Conservation (phyloP, 2,113 vertebrate species). For the Actenoides lindsayi region DNA sequence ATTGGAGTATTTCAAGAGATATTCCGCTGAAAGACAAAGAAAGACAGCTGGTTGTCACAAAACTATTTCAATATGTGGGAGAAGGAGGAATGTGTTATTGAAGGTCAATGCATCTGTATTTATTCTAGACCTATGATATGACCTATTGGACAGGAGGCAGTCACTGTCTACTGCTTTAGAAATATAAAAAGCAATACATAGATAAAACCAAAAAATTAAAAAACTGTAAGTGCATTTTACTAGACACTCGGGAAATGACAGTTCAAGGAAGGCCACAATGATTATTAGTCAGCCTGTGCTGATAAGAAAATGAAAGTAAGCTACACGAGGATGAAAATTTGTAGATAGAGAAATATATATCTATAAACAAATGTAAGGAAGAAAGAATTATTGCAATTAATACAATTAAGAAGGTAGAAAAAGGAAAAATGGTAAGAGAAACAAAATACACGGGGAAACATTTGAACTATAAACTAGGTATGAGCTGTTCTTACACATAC, state of each 20-base stretch:
- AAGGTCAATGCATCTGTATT: background rate
- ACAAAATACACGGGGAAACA: background rate
- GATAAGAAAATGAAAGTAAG: background rate
- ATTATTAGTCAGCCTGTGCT: background rate
- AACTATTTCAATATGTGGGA: background rate
- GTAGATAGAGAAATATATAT: background rate
- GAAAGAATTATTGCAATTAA: background rate
- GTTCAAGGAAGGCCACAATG: background rate
- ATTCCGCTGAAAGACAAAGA: background rate
- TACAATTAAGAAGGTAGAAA: background rate
- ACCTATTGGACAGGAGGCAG: background rate
- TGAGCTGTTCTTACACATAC: background rate
- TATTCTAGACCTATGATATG: background rate
- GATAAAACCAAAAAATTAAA: conserved; percentile 4
- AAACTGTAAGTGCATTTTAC: background rate
- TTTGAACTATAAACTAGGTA: background rate
- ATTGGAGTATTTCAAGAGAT: background rate
- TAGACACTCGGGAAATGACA: background rate
- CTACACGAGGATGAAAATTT: background rate
- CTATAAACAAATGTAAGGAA: background rate
- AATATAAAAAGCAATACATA: background rate
- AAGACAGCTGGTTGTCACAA: background rate
- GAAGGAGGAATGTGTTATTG: background rate
- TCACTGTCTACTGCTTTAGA: background rate
- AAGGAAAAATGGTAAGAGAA: background rate